Conservation (phyloP, 2,113 vertebrate species). For the Perca fluviatilis region DNA sequence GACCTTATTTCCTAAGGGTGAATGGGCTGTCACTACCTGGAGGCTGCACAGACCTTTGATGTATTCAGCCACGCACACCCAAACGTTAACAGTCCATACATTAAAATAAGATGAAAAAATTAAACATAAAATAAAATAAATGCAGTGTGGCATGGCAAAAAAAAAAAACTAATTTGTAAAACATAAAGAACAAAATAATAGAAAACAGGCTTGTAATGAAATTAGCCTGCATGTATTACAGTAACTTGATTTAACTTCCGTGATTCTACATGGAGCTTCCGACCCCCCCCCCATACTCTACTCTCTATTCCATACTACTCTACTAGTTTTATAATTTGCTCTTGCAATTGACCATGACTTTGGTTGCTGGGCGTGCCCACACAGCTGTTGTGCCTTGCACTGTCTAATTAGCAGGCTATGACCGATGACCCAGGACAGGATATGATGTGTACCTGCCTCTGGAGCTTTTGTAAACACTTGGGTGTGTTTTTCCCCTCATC, state of each 20-base stretch:
- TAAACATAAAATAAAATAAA: slow-evolving; percentile 53
- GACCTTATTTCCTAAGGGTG: slow-evolving; percentile 81
- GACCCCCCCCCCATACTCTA: neutral
- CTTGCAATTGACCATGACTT: slow-evolving; percentile 58
- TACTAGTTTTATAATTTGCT: slow-evolving; percentile 37
- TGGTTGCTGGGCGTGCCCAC: slow-evolving; percentile 59
- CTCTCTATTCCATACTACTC: neutral
- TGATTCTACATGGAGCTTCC: neutral
- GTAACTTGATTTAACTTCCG: slow-evolving; percentile 32
- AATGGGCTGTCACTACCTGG: slow-evolving; percentile 75
- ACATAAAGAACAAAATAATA: slow-evolving; percentile 12
- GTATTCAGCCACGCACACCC: slow-evolving; percentile 72
- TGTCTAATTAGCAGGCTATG: slow-evolving; percentile 73
- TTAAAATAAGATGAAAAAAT: slow-evolving; percentile 64
- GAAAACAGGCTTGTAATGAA: slow-evolving; percentile 42
- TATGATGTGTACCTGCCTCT: slow-evolving; percentile 81
- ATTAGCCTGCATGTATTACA: slow-evolving; percentile 17
- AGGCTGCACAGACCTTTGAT: slow-evolving; percentile 76
- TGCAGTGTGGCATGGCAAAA: slow-evolving; percentile 23
- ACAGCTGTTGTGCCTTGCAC: slow-evolving; percentile 66
- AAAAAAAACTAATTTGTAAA: slow-evolving; percentile 42
- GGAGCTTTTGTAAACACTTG: slow-evolving; percentile 80
- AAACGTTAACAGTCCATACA: slow-evolving; percentile 67
- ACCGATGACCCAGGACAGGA: slow-evolving; percentile 80
- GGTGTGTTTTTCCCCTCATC: slow-evolving; percentile 76